These are phyloP conservation scores for Acridotheres tristis DNA, from an alignment of 2,797 vertebrate genomes.

Conservation along the genomic window DNA sequence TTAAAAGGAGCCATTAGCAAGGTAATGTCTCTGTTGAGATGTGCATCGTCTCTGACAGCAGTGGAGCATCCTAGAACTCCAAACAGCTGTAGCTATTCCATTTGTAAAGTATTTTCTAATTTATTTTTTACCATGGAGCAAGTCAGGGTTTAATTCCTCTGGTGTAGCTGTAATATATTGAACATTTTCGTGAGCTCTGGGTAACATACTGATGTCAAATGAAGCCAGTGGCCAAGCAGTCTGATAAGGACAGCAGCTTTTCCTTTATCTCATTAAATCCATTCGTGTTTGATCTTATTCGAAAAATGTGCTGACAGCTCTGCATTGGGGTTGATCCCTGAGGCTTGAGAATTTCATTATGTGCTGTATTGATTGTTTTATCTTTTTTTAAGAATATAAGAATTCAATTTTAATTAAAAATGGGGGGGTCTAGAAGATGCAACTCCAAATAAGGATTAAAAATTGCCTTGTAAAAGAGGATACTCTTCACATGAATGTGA, in stretches of 20 bases:
- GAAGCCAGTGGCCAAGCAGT: background rate
- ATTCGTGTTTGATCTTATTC: background rate
- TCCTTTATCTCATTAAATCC: background rate
- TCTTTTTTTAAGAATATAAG: background rate
- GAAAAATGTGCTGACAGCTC: background rate
- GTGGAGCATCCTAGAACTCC: background rate
- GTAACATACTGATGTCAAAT: background rate
- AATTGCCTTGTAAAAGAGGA: background rate
- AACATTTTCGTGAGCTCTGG: background rate
- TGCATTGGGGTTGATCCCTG: background rate
- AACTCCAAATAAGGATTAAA: background rate
- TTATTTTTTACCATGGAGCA: background rate
- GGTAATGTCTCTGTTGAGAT: background rate
- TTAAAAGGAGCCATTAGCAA: background rate
- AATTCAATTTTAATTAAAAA: background rate
- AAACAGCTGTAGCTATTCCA: background rate
- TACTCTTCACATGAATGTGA: background rate
- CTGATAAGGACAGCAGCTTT: background rate
- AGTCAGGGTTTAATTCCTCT: background rate
- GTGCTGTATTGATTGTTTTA: background rate
- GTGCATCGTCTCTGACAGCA: background rate
- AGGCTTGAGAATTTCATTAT: background rate
- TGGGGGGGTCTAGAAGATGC: background rate
- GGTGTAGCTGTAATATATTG: background rate
- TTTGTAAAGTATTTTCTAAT: background rate